phyloP scores from a whole-genome alignment of 2,113 vertebrate species.

The Leucopsar rothschildi region DNA sequence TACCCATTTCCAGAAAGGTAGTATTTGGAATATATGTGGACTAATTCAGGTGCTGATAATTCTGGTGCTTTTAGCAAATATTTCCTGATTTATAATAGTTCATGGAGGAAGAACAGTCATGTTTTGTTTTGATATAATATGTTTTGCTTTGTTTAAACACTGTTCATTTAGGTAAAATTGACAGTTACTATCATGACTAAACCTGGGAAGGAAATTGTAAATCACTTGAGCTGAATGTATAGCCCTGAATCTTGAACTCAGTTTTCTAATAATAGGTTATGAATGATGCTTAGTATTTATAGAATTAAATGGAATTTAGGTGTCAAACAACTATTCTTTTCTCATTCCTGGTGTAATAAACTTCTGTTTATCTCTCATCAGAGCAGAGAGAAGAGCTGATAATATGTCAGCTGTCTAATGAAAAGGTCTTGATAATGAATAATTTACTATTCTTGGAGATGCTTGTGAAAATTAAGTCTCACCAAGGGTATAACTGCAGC shows the following conservation, averaged over 20 bases:
- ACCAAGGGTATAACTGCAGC: background rate
- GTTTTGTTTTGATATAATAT: background rate
- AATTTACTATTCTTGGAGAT: slow-evolving; percentile 43
- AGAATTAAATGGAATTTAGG: background rate
- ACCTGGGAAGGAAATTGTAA: background rate
- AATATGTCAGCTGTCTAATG: slow-evolving; percentile 7
- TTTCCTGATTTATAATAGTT: background rate
- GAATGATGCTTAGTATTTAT: background rate
- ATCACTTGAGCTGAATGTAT: background rate
- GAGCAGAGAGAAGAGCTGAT: background rate
- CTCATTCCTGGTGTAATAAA: background rate
- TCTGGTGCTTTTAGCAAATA: background rate
- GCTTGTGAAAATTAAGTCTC: slow-evolving; percentile 32
- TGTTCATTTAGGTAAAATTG: background rate
- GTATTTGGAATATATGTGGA: background rate
- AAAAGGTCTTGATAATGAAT: slow-evolving; percentile 51
- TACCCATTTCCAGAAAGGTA: background rate
- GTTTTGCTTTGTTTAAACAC: background rate
- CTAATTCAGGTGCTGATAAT: background rate
- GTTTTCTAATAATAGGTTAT: background rate
- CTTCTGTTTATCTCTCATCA: background rate
- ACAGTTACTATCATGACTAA: background rate
- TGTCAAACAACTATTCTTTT: background rate
- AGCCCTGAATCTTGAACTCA: background rate
- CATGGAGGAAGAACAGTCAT: background rate